These are phyloP conservation scores for Xenopus laevis DNA, from an alignment of 2,113 vertebrate species.

Conservation along the genomic window DNA sequence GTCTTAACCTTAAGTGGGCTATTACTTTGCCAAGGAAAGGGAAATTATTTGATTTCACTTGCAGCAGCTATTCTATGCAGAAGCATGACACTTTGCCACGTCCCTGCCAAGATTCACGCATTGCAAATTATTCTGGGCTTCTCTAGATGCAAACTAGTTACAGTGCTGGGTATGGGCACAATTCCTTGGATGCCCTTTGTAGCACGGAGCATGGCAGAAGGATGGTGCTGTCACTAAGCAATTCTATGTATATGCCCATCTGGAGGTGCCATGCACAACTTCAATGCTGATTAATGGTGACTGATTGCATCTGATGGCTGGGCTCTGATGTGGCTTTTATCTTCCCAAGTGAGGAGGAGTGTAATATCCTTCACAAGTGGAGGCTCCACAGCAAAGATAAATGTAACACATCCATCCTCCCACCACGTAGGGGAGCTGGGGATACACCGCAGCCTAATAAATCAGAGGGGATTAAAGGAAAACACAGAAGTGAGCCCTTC, in stretches of 20 bases:
- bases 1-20: too few species aligned
- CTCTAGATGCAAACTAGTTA: background rate
- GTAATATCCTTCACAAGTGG: slow-evolving; percentile 15
- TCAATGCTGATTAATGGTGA: slow-evolving; percentile 13
- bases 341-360: slow-evolving; percentile 23
- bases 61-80: too few species aligned
- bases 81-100: background rate
- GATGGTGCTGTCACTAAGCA: background rate
- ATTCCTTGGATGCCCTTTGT: background rate
- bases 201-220: background rate
- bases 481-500: background rate
- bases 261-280: slow-evolving; percentile 4
- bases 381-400: slow-evolving; percentile 28
- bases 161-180: background rate
- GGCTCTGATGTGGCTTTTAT: slow-evolving; percentile 14
- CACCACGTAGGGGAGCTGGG: slow-evolving; percentile 13
- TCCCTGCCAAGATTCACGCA: background rate
- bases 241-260: background rate
- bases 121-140: too few species aligned
- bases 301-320: slow-evolving; percentile 1
- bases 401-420: slow-evolving; percentile 34
- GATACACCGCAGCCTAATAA: slow-evolving; percentile 24
- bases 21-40: too few species aligned
- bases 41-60: too few species aligned
- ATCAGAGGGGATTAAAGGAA: slow-evolving; percentile 33